Evolutionary conservation across 2,888 invertebrate genomes (phyloP), one percentile per base, ranked within the genome.

Genomic region (Drosophila setosimentum): DNA sequence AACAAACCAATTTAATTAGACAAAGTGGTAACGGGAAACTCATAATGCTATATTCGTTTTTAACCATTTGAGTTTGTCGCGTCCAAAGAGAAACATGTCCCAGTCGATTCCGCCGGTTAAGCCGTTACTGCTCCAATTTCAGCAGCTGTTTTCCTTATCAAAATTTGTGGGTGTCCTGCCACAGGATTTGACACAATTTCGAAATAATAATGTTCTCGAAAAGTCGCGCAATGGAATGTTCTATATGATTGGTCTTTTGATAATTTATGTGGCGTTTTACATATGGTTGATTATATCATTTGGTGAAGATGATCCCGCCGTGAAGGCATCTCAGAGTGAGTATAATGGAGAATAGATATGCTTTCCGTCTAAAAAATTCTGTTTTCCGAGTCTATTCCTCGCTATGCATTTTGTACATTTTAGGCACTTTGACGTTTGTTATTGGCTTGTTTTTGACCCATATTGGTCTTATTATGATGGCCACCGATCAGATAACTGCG

Each of bases 361-460:
- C 3, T 48, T n/a, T 50, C 18, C 3, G 8, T 27, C 42, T 29
- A 11, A 10, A 57, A 16, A 24, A 8, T 45, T 21, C 4, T 11
- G 1, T 11, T 21, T 11, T 42, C 2, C 40, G n/a, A 40, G 11
- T n/a, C 5, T 5, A 2, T 21, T 40, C 4, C 10, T 40, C 2
- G 21, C 33, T 32, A 21, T n/a, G 35, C 5, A 7, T 37, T 66
- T 40, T 7, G 16, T 16, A 1, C 24, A 21, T 73, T 59, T 5
- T 33, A 93, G 93, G 92, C 54, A 92, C 93, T 10, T 73, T 93
- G 27, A 93, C 93, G 8, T 91, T 91, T 61, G 93, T 93, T 0
- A 93, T 93, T 83, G 93, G 93, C 13, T 68, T 93, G 3, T 93
- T 93, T 73, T 78, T 93, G 35, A 92, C 92, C 27, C 93, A 93